phyloP scores from a whole-genome alignment of 2,113 vertebrate genomes.

The Pterocles gutturalis region DNA sequence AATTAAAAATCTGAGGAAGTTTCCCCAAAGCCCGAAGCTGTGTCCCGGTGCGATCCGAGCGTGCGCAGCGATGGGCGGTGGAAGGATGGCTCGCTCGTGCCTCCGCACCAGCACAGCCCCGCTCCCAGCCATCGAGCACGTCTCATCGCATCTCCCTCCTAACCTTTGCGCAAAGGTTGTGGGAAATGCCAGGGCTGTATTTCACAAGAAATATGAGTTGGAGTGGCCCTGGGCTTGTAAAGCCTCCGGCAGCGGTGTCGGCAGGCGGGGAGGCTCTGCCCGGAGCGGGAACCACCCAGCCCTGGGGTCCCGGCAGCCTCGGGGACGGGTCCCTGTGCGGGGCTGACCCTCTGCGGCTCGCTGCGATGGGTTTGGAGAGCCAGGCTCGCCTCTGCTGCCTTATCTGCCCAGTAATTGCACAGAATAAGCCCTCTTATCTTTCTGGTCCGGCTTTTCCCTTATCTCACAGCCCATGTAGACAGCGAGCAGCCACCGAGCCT shows the following conservation, averaged over 20 bases:
- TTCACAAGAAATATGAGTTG: background rate
- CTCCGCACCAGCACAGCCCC: background rate
- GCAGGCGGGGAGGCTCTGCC: background rate
- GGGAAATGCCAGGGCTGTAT: constrained; percentile 51
- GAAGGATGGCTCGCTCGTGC: background rate
- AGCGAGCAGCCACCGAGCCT: background rate
- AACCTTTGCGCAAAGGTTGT: constrained; percentile 58
- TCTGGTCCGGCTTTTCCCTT: background rate
- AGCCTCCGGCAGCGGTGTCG: background rate
- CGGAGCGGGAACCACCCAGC: no score
- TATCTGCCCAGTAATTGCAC: constrained; percentile 52
- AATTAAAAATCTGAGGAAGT: constrained; percentile 58
- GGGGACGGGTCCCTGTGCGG: no score
- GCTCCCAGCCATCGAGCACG: background rate
- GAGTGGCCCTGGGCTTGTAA: background rate
- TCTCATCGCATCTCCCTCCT: constrained; percentile 17
- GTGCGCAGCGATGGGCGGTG: rapidly evolving
- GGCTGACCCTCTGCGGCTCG: background rate
- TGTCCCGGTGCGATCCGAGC: background rate
- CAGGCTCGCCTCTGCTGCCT: background rate
- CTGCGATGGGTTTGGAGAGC: background rate
- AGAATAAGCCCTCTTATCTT: constrained; percentile 66
- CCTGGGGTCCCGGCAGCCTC: no score
- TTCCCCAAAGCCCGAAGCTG: background rate
- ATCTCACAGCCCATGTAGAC: constrained; percentile 25